Base-by-base conservation (phyloP, 35 echinoderm and acorn worm species). In the Apostichopus japonicus region DNA sequence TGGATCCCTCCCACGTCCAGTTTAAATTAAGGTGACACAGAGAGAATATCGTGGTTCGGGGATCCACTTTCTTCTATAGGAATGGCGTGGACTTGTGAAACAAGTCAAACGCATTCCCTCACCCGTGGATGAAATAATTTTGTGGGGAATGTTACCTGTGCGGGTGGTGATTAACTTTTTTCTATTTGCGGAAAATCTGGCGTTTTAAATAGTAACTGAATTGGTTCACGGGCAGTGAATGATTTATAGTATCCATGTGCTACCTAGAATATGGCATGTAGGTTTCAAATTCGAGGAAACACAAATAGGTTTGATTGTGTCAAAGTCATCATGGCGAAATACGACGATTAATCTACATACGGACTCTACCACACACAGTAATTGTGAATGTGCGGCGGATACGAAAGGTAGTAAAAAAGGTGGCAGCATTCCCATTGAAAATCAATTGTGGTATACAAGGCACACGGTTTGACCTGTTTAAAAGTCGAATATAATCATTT, bases 141-240 rank as follows among this genome's bases (percentile, higher is more conserved):
- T 75, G 71, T 23, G 71, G 71, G 71, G 16, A 21, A 21, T 75
- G 71, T 75, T 75, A n/a, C 15, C 71, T 75, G 71, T 22, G 16
- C 17, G 81, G 81, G 81, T 84, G 81, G 81, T 84, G 16, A 84
- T 84, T 84, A 84, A 84, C 54, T 57, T 55, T 44, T 44, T 58
- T 57, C 81, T 84, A 84, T 84, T 59, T 84, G 81, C 54, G 81
- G 81, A 55, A 21, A 57, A 84, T 4, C 56, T 24, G 54, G 55
- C n/a, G 54, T 55, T 51, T 55, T 23, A 84, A 84, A 84, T 84
- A 59, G 81, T 55, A 84, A 56, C 53, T 57, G 71, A 75, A 75
- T 67, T 75, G 71, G 7, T 19, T 19, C 71, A 19, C 16, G n/a
- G 71, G 7, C 71, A 75, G 13, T 75, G 71, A 75, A n/a, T 75